Base-by-base conservation (phyloP, 2,888 invertebrate genomes). In the Rhogogaster chlorosoma region DNA sequence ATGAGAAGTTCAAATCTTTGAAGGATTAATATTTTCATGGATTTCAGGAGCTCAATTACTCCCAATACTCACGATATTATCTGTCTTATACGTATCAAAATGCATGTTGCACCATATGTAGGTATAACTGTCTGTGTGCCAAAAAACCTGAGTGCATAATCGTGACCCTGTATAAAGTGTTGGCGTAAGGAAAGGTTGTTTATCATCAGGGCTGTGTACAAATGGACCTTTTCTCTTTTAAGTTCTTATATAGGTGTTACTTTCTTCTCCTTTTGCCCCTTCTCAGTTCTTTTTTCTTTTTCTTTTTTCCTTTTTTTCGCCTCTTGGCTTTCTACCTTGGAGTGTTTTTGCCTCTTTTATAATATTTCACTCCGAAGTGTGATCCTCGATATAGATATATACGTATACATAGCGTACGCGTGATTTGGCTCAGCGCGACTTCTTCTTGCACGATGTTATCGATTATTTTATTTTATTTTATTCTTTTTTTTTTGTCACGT, bases 391-490 rank as follows among this genome's bases (percentile, higher is more conserved):
- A 26, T 26, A 26, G 26, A 26, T 26, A 61, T 61, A 26, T 61
- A 22, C 6, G 6, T 38, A 42, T 7, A 26, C 0, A 61, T 7
- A 9, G 10, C 9, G 22, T 61, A 61, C 26, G 1, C 26, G 26
- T 26, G 61, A 61, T 61, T 61, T 61, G 12, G 22, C 12, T 61
- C 61, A 26, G 22, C 26, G 26, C 26, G 2, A 61, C 61, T 61
- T 61, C 6, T 61, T 61, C 61, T 61, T 26, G 12, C 12, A 61
- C 26, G 61, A 61, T 26, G 22, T 26, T 61, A 61, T 36, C 70
- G 70, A 71, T 36, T 71, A n/a, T 38, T 38, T 71, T 18, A n/a
- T 32, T 71, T 71, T 71, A 15, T 67, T 67, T 67, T 67, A 15
- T 32, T 67, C n/a, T 70, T 70, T 70, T 4, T 70, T 49, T 0